Percentiles rank a stretch among this genome's conserved stretches.
Evolutionary conservation across 2,113 vertebrate species (phyloP).

Genomic region (Paracanthobrama guichenoti): DNA sequence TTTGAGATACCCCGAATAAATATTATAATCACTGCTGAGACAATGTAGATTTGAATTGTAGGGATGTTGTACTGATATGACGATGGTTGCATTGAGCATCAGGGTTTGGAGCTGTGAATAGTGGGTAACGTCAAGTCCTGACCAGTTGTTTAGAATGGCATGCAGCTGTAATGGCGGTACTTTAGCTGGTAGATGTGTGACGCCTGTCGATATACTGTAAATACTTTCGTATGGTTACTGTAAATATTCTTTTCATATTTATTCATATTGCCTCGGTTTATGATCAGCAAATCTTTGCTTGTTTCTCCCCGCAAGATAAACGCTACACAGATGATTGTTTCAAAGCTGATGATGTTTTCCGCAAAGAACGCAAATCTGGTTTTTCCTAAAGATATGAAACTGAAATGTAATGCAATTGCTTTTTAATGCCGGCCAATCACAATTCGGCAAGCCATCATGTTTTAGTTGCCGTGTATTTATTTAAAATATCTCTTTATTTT

Average conservation of each 20-base stretch:
- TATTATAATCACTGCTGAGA: slow-evolving; percentile 19
- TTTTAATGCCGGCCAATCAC: slow-evolving; percentile 7
- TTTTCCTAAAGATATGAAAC: background rate
- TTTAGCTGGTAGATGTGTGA: slow-evolving; percentile 29
- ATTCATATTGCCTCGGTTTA: slow-evolving; percentile 62
- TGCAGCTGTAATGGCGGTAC: slow-evolving; percentile 13
- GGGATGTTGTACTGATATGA: slow-evolving; percentile 4
- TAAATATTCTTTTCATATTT: slow-evolving; percentile 73
- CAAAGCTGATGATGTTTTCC: background rate
- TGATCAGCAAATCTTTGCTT: background rate
- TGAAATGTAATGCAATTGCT: slow-evolving; percentile 16
- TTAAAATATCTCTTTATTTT: background rate
- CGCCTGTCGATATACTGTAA: slow-evolving; percentile 64
- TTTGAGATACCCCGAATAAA: background rate
- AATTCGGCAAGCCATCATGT: background rate
- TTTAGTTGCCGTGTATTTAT: background rate
- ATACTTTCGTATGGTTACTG: slow-evolving; percentile 64
- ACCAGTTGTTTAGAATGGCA: slow-evolving; percentile 19
- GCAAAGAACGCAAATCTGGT: background rate
- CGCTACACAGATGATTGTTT: background rate
- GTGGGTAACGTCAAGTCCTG: slow-evolving; percentile 1
- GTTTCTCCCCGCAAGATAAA: background rate
- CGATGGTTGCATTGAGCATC: background rate
- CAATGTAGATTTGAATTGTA: slow-evolving; percentile 23
- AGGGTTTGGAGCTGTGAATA: slow-evolving; percentile 40